phyloP scores from a whole-genome alignment of 2,888 invertebrate genomes.

The Serripes groenlandicus region DNA sequence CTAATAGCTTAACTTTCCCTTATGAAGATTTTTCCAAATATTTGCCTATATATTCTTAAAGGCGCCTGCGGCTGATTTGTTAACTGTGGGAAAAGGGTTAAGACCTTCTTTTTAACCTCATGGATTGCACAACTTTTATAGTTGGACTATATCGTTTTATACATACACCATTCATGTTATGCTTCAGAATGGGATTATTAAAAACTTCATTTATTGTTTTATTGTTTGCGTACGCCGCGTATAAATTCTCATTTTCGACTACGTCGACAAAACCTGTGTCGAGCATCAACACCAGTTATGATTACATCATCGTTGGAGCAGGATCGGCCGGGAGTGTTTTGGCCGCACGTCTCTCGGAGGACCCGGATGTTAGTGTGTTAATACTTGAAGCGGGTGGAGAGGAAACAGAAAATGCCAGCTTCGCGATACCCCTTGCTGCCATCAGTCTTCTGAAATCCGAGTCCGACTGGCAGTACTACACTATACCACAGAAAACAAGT shows the following conservation, averaged over 20 bases:
- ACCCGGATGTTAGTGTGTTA: constrained; percentile 80
- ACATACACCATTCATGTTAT: too few species aligned
- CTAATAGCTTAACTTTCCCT: too few species aligned
- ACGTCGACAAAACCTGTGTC: not conserved
- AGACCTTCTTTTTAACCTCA: too few species aligned
- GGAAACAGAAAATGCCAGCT: constrained; percentile 84
- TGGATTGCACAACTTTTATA: too few species aligned
- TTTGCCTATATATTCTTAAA: too few species aligned
- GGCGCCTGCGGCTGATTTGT: not conserved
- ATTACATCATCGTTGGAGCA: constrained; percentile 84
- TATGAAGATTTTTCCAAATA: too few species aligned
- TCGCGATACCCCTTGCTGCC: constrained; percentile 86
- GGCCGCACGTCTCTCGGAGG: constrained; percentile 86
- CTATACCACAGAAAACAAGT: constrained; percentile 84
- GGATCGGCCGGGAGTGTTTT: constrained; percentile 87
- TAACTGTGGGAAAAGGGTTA: not conserved
- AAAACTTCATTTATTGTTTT: not conserved
- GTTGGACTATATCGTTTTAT: too few species aligned
- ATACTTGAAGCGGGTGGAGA: constrained; percentile 87
- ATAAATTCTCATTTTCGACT: not conserved
- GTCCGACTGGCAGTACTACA: constrained; percentile 86
- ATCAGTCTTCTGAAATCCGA: constrained; percentile 81
- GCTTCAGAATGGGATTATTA: not conserved
- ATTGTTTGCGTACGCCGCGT: not conserved
- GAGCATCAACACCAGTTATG: constrained; percentile 32